Evolutionary conservation across 2,113 vertebrate species (phyloP), one percentile per base, ranked within the genome.

Genomic region (Leptosomus discolor): DNA sequence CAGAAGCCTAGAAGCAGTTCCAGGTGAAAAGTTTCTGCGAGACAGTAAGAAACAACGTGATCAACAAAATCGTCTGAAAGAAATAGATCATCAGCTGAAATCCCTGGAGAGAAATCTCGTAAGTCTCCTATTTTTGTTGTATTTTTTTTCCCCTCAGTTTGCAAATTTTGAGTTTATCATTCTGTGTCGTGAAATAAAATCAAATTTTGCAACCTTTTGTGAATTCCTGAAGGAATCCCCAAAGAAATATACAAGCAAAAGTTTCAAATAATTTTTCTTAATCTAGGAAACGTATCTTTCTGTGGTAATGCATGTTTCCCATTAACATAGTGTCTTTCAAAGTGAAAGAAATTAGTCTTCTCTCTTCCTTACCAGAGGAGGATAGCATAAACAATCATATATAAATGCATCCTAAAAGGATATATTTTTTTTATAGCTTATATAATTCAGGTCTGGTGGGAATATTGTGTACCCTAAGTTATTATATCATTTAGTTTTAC

Each of bases 21-120:
- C 98, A 91, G 99, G 99, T 97, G 99, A 99, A 89, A 98, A 97
- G 96, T 96, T 98, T 96, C 98, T 99, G 94, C 98, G 95, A 97
- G 98, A 99, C 81, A 97, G 89, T 95, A 99, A 98, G 97, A 98
- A 98, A 84, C 98, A 97, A 88, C 98, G 98, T 90, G 97, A 98
- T 88, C 98, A 98, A 48, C 98, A 99, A 97, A 98, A 91, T 79
- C 98, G 98, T 32, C 98, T 99, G 95, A 98, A 93, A 97, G 98
- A 99, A 92, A 99, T 99, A 92, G 98, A 99, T 96, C 98, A 98
- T 86, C 98, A 99, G 81, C 98, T 99, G 98, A 98, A 98, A 97
- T 96, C 94, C 39, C 97, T 99, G 90, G 97, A 95, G 67, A 96
- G 67, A 90, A 87, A 85, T 57, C 39, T 56, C 91, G 98, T 97